Percentiles rank a stretch among this genome's conserved stretches.
Evolutionary conservation across 2,113 vertebrate genomes (phyloP).

Genomic region (Cebus imitator): DNA sequence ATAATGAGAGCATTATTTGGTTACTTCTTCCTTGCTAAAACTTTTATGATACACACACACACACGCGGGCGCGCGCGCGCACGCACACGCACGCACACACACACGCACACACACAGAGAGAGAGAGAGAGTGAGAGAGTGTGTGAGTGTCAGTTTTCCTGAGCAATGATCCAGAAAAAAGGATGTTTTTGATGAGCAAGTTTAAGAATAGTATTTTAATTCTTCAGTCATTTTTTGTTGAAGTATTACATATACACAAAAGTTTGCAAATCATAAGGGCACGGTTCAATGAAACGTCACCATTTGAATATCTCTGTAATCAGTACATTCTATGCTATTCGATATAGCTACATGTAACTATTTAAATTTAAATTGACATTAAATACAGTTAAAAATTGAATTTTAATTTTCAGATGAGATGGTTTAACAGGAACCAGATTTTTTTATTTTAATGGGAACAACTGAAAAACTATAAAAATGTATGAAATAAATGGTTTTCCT

Average conservation of each 20-base stretch:
- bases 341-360: not conserved
- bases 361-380: conserved; percentile 55
- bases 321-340: not conserved
- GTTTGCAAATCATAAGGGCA: not conserved
- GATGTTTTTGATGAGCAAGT: not conserved
- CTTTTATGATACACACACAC: not conserved
- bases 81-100: not conserved
- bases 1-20: not conserved
- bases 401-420: not conserved
- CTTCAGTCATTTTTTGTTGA: not conserved
- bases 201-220: not conserved
- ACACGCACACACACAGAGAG: not conserved
- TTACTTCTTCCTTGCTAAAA: not conserved
- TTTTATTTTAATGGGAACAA: not conserved
- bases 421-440: not conserved
- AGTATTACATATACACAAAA: not conserved
- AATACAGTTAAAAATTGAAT: conserved; percentile 20
- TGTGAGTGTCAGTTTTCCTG: not conserved
- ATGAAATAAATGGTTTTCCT: not conserved
- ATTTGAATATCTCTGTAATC: conserved; percentile 29
- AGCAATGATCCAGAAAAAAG: not conserved
- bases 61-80: not conserved
- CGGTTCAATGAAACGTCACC: conserved; percentile 4
- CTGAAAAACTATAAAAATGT: not conserved
- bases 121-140: too few relatives aligned